Evolutionary conservation across 1,140 invertebrate species (phyloP).

Genomic region (Lasaia peninsularis): DNA sequence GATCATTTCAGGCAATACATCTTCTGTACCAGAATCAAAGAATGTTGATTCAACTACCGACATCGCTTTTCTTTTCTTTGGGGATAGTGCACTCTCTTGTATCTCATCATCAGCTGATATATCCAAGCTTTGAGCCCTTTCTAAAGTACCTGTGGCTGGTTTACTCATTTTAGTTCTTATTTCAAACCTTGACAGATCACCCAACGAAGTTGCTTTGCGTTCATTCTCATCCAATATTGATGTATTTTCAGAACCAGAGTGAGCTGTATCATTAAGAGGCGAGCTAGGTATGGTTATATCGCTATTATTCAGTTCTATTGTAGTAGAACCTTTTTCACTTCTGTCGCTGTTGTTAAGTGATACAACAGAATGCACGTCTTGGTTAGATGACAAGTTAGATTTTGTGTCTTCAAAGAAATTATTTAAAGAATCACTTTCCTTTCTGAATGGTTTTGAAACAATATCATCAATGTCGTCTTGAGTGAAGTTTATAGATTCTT

Average conservation of each 20-base stretch:
- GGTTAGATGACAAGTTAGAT: constrained; percentile 70
- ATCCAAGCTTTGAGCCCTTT: constrained; percentile 89
- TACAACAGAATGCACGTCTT: constrained; percentile 68
- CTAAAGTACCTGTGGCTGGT: constrained; percentile 79
- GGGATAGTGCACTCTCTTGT: constrained; percentile 78
- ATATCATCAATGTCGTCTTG: constrained; percentile 73
- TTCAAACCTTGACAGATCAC: constrained; percentile 87
- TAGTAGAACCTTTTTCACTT: constrained; percentile 69
- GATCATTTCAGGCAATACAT: constrained; percentile 56
- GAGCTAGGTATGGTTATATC: constrained; percentile 87
- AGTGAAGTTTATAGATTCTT: constrained; percentile 66
- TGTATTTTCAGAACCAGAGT: constrained; percentile 64
- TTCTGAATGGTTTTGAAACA: constrained; percentile 65
- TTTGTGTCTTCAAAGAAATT: constrained; percentile 75
- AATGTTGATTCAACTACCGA: constrained; percentile 73
- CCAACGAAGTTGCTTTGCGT: constrained; percentile 87
- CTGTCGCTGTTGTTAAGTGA: constrained; percentile 71
- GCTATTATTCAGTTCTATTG: constrained; percentile 84
- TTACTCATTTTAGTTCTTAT: constrained; percentile 74
- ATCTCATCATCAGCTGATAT: constrained; percentile 81
- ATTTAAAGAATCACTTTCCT: constrained; percentile 73
- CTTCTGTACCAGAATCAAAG: constrained; percentile 58
- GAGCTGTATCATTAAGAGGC: constrained; percentile 75
- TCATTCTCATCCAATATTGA: constrained; percentile 81
- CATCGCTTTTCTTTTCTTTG: constrained; percentile 83